These are phyloP conservation scores for Tiphia femorata DNA, from an alignment of 2,888 invertebrate genomes.

Conservation along the genomic window DNA sequence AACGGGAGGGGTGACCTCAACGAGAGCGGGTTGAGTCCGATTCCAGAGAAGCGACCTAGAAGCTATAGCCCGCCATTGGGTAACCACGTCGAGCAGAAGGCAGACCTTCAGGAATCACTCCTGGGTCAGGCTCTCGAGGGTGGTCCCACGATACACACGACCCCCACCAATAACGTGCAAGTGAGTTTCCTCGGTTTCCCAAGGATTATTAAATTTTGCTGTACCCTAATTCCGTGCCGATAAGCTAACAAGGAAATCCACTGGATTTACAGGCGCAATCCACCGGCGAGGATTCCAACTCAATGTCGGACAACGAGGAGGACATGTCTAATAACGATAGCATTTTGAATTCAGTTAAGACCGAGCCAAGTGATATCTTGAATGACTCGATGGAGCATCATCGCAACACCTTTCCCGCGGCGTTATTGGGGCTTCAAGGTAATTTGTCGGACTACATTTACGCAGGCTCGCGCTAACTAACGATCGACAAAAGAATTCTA, in stretches of 20 bases:
- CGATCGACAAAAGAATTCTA: background rate
- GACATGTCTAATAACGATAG: slow-evolving; percentile 77
- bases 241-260: too few species aligned
- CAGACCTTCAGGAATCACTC: slow-evolving; percentile 80
- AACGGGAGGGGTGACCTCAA: slow-evolving; percentile 71
- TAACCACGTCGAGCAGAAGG: slow-evolving; percentile 65
- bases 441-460: slow-evolving; percentile 35
- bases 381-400: slow-evolving; percentile 77
- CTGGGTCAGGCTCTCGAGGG: slow-evolving; percentile 84
- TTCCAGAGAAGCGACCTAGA: slow-evolving; percentile 68
- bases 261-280: slow-evolving; percentile 75
- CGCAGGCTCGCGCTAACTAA: background rate
- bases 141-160: slow-evolving; percentile 76
- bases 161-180: slow-evolving; percentile 63
- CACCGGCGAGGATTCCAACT: slow-evolving; percentile 86
- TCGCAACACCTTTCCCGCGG: slow-evolving; percentile 82
- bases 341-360: slow-evolving; percentile 82
- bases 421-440: slow-evolving; percentile 86
- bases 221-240: too few species aligned
- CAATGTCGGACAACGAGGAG: slow-evolving; percentile 69
- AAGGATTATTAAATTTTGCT: too few species aligned
- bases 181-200: slow-evolving; percentile 56
- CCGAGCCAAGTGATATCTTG: slow-evolving; percentile 78
- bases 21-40: slow-evolving; percentile 73
- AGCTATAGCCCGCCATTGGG: slow-evolving; percentile 64